Evolutionary conservation across 2,888 invertebrate genomes (phyloP).

Genomic region (Oligia latruncula): DNA sequence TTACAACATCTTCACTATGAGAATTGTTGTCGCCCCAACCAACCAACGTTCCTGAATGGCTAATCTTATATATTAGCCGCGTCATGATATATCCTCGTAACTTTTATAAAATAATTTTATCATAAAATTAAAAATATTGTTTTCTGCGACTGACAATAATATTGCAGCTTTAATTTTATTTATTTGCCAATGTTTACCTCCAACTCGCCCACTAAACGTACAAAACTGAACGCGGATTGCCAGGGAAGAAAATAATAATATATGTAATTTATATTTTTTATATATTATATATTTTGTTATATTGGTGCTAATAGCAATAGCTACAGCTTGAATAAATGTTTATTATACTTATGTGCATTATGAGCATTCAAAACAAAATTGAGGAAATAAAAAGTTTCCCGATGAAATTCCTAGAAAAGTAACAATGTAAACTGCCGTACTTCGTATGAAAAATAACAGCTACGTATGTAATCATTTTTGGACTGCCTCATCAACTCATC

Average conservation of each 20-base stretch:
- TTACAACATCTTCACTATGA: not conserved
- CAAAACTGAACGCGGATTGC: too few relatives aligned
- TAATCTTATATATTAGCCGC: not conserved
- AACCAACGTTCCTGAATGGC: not conserved
- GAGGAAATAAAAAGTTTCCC: not conserved
- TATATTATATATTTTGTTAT: not conserved
- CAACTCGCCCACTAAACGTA: too few relatives aligned
- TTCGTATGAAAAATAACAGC: not conserved
- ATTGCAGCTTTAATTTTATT: slow-evolving; percentile 4
- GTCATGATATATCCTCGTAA: not conserved
- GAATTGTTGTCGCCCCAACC: not conserved
- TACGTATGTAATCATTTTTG: not conserved
- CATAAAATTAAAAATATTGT: not conserved
- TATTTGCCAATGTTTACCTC: too few relatives aligned
- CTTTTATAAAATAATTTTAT: not conserved
- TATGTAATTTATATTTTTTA: too few relatives aligned
- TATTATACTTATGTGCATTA: not conserved
- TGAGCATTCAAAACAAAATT: not conserved
- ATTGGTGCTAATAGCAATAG: not conserved
- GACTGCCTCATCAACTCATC: not conserved
- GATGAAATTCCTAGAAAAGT: slow-evolving; percentile 4
- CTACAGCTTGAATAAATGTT: not conserved
- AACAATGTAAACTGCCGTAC: not conserved
- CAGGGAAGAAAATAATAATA: too few relatives aligned
- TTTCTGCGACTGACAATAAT: not conserved